A percentile compares a stretch with the other conserved stretches of the same genome.
Conservation (phyloP, 2,113 vertebrate species). For the Dipodomys stephensi region DNA sequence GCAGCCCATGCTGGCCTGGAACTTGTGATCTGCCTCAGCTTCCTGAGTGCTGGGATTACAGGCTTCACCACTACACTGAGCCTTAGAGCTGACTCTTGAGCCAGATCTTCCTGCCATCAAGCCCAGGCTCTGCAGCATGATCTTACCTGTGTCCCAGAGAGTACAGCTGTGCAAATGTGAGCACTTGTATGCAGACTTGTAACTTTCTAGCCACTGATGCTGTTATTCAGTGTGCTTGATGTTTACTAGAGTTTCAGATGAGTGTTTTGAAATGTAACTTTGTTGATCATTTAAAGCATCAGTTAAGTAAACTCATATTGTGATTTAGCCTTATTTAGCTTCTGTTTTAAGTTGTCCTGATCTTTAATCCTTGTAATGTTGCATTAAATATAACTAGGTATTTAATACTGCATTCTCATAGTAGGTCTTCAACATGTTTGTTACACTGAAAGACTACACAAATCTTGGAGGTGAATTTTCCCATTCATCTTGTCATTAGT, state of each 20-base stretch:
- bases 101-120: background rate
- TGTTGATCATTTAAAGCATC: constrained; percentile 2
- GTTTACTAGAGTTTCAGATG: constrained; percentile 11
- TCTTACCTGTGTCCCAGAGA: background rate
- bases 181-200: background rate
- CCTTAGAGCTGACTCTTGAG: background rate
- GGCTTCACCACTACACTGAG: background rate
- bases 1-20: too few species aligned
- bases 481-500: background rate
- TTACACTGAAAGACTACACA: background rate
- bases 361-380: constrained; percentile 19
- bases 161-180: background rate
- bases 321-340: constrained; percentile 23
- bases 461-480: background rate
- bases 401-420: background rate
- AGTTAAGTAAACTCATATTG: constrained; percentile 12
- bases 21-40: background rate
- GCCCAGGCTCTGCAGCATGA: background rate
- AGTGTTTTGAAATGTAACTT: constrained; percentile 18
- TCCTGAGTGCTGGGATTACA: background rate
- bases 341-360: constrained; percentile 1
- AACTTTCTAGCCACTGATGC: background rate
- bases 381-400: background rate
- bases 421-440: constrained; percentile 16
- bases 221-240: background rate